Base-by-base conservation (phyloP, 2,113 vertebrate species). In the Spermophilus dauricus region DNA sequence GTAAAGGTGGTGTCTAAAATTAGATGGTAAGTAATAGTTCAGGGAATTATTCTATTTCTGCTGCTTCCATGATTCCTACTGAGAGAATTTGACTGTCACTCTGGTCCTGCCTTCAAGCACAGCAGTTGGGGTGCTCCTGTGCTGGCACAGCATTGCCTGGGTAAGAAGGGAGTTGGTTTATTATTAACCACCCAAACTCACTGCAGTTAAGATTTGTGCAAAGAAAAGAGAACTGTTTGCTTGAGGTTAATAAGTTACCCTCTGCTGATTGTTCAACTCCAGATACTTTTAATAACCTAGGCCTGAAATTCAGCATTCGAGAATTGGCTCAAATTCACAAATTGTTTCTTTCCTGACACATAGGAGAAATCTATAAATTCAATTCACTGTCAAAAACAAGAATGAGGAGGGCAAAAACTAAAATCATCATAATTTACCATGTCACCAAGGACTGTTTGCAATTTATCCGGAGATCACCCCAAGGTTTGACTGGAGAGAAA, bases 341-440 rank as follows among this genome's bases (percentile, higher is more conserved):
- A 87, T 85, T 93, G 26, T 92, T 96, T 93, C 24, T 80, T 98
- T 65, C 85, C 73, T 95, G 51, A 73, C 53, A 72, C 34, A 39
- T 18, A 56, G 37, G 26, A 82, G 17, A 89, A 84, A 89, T 85
- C n/a, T 78, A 83, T 56, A 84, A 90, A 97, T 92, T 94, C 70
- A 83, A 18, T 78, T 69, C 2, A 0, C 13, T 92, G 26, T 61
- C 91, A 63, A 22, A 86, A 95, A 84, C 6, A 93, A 92, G 53
- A 93, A 89, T 34, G n/a, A 26, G 69, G 9, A 22, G 1, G 3
- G 8, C 53, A 37, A 22, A 26, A 28, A 9, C n/a, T 61, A 83
- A 86, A 89, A 77, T 39, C n/a, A 73, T 95, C 70, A 69, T 70
- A 89, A 94, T 93, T 89, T 93, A 77, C 63, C 69, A 76, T 45